phyloP scores from a whole-genome alignment of 2,888 invertebrate species.

The Drosophila infuscata region DNA sequence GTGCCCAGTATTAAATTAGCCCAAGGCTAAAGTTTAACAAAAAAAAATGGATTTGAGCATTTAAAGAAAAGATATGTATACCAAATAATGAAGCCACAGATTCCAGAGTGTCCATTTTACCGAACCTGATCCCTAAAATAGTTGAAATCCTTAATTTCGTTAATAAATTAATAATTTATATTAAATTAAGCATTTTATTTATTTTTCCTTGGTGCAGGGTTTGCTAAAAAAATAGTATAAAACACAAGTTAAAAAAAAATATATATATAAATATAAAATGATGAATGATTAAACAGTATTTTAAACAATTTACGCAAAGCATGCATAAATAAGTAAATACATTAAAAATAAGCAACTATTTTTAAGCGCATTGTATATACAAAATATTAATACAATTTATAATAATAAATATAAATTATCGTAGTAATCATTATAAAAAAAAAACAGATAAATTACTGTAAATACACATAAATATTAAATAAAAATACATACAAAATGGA shows the following conservation, averaged over 20 bases:
- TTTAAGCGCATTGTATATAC: conserved; percentile 39
- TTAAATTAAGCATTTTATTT: background rate
- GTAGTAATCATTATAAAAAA: conserved; percentile 20
- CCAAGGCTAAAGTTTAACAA: background rate
- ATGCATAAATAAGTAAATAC: conserved; percentile 20
- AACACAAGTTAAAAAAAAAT: background rate
- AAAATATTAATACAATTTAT: conserved; percentile 21
- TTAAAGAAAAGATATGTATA: background rate
- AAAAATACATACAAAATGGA: background rate
- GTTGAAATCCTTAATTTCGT: background rate
- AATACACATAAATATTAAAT: conserved; percentile 34
- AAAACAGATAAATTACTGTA: conserved; percentile 40
- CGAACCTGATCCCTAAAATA: background rate
- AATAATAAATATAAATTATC: conserved; percentile 9
- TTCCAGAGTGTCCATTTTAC: background rate
- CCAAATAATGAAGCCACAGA: background rate
- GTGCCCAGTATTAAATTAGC: background rate
- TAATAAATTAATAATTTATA: background rate
- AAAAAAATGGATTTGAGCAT: background rate
- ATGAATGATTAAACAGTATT: conserved; percentile 46
- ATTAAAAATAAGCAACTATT: conserved; percentile 18
- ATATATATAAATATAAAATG: conserved; percentile 8
- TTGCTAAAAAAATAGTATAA: background rate
- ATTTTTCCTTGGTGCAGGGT: conserved; percentile 15
- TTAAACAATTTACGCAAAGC: conserved; percentile 26